Evolutionary conservation across 2,888 invertebrate genomes (phyloP).

Genomic region (Macrophya annulata): DNA sequence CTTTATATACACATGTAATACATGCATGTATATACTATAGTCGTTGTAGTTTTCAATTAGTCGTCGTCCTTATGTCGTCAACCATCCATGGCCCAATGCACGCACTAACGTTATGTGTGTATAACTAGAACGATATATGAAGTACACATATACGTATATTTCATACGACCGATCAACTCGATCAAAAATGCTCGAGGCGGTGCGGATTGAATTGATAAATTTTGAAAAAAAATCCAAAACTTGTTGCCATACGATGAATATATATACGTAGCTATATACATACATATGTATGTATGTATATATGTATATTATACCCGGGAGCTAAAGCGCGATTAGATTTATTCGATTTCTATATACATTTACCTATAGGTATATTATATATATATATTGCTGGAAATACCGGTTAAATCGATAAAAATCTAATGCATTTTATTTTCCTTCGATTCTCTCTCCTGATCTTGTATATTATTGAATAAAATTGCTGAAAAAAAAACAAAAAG

Average conservation of each 20-base stretch:
- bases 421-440: no score
- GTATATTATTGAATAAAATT: no score
- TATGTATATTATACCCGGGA: not conserved
- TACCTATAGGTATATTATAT: no score
- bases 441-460: no score
- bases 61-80: not conserved
- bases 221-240: not conserved
- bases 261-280: not conserved
- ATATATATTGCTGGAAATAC: no score
- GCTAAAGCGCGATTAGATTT: not conserved
- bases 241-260: not conserved
- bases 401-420: no score
- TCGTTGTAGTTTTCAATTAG: constrained; percentile 2
- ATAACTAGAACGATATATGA: not conserved
- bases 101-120: not conserved
- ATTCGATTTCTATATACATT: no score
- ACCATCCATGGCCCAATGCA: not conserved
- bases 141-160: constrained; percentile 9
- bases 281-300: not conserved
- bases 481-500: no score
- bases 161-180: not conserved
- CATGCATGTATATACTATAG: not conserved
- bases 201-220: constrained; percentile 20
- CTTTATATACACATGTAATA: not conserved
- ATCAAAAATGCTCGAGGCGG: constrained; percentile 8